Evolutionary conservation across 2,113 vertebrate species (phyloP), one percentile per base, ranked within the genome.

Genomic region (Thinocorus orbignyianus): DNA sequence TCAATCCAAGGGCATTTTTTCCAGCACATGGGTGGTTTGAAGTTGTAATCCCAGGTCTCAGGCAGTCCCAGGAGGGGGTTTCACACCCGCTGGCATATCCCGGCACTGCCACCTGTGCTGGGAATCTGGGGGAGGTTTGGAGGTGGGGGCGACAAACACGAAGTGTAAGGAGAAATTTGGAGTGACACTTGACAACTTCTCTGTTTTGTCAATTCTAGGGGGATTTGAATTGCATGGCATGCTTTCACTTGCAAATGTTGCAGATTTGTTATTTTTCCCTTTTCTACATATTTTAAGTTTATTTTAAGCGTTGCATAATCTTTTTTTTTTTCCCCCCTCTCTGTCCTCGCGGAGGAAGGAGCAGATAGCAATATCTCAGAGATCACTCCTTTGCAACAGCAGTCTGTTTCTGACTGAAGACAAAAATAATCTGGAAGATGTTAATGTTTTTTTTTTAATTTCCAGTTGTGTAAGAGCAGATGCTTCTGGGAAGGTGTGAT

Each of bases 211-310:
- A 71, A 81, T 95, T 91, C 91, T 61, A 13, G 31, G 77, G 55
- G 54, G 76, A 94, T 96, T 96, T 88, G 82, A 77, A 93, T 94
- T 94, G 86, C 91, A 86, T 88, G 90, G 72, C 24, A 12, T 48
- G 42, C 72, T 95, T 95, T 95, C 58, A 80, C 92, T 96, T 88
- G 82, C 92, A 95, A 95, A 96, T 91, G 77, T 39, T 91, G 79
- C 77, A 91, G 61, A 68, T 71, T 69, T 95, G 60, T 74, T 79
- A n/a, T 80, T 95, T 95, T 88, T 11, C 41, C 44, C 52, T 48
- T 92, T 84, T 49, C 41, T 44, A 71, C 52, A 33, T 61, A 61
- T 65, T 92, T 84, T 71, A 89, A 61, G 81, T 78, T 87, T 72
- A 37, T 11, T n/a, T n/a, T n/a, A n/a, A 39, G 62, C 24, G 25